A percentile compares a stretch with the other conserved stretches of the same genome.
These are phyloP conservation scores for Alentia gelatinosa DNA, from an alignment of 2,888 invertebrate species.

Conservation along the genomic window DNA sequence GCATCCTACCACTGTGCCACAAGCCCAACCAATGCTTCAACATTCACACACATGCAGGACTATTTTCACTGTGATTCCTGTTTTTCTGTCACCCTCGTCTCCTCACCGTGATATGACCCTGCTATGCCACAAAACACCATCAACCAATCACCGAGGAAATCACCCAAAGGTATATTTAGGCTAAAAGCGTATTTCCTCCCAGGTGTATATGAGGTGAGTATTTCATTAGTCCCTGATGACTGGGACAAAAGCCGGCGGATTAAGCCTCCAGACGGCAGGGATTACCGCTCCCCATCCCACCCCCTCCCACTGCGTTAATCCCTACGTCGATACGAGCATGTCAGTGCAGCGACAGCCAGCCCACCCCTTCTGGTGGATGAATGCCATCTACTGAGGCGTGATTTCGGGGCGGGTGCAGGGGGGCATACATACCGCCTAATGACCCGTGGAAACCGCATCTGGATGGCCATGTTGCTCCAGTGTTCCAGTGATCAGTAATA, in stretches of 20 bases:
- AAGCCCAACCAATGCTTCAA: no score
- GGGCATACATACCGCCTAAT: not conserved
- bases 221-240: not conserved
- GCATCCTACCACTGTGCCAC: no score
- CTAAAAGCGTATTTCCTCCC: not conserved
- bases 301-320: not conserved
- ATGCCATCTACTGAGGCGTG: not conserved
- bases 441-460: not conserved
- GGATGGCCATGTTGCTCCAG: no score
- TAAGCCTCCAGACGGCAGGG: not conserved
- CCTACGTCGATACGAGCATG: not conserved
- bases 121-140: no score
- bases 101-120: no score
- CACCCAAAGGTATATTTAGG: no score
- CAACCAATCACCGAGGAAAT: no score
- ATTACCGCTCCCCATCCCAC: not conserved
- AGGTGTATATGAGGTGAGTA: not conserved
- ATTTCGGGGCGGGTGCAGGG: no score
- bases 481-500: no score
- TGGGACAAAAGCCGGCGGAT: not conserved
- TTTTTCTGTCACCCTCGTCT: no score
- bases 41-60: no score
- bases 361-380: not conserved
- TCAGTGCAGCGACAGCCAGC: not conserved
- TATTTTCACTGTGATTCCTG: no score